Base-by-base conservation (phyloP, 2,888 invertebrate genomes). In the Cosmopolites sordidus region DNA sequence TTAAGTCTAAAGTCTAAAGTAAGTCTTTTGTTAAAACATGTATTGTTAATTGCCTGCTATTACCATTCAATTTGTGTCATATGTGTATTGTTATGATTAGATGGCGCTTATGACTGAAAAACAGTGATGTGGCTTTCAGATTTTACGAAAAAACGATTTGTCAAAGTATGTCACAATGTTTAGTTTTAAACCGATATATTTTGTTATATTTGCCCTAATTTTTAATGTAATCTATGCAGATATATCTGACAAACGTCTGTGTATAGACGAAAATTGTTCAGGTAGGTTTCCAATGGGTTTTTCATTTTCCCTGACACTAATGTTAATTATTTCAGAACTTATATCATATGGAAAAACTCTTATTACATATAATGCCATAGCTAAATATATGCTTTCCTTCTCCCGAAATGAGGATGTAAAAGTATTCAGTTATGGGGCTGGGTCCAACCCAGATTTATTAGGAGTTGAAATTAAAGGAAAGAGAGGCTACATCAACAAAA, bases 391-490 rank as follows among this genome's bases (percentile, higher is more conserved):
- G 51, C 73, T 89, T 53, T 80, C 86, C 6, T 88, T 84, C 71
- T 73, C 70, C 16, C 67, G 66, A 2, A 83, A 84, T 65, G 66
- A 73, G 5, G 74, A 80, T 0, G 82, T 85, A 8, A 75, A 73
- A 42, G 77, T 90, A 58, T 83, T 75, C 64, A 87, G 88, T 70
- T 89, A 89, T 74, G 80, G 83, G 62, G 84, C 84, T 65, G 87
- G 84, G 43, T 73, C 74, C 17, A 75, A 80, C 55, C 51, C 64
- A 16, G 80, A 82, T 57, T 69, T 83, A 43, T 89, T 87, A 87
- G 87, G 83, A 58, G 84, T 80, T 40, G 81, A 80, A 73, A 82
- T 88, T 41, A 75, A 80, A 59, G 86, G 84, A 22, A 79, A 80
- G 66, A 71, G 80, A 53, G 90, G 90, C 16, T 89, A 86, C 70